Evolutionary conservation across 1,140 invertebrate genomes (phyloP), one percentile per base, ranked within the genome.

Genomic region (Drosophila watanabei): DNA sequence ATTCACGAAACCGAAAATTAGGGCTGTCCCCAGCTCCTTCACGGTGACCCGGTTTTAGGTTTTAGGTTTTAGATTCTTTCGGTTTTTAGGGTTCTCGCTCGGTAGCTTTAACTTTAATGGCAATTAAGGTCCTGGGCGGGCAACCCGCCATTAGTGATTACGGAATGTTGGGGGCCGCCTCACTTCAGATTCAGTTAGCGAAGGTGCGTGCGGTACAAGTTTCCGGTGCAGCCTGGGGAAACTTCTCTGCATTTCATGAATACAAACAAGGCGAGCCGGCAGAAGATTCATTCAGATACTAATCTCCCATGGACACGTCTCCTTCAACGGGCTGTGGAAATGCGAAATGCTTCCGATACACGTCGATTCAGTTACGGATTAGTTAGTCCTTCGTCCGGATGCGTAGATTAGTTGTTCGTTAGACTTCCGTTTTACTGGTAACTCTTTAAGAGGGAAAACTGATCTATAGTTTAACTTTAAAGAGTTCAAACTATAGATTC

Each of bases 1-100:
- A 30, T 60, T 72, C 70, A 73, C 66, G 66, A 73, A 60, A 73
- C 66, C 66, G n/a, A 59, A 73, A 73, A 71, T 49, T 71, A 71
- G 51, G 52, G 14, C 70, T 72, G 45, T 70, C 49, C 68, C 68
- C 63, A 56, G 39, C 63, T 73, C 45, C 54, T 60, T 72, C n/a
- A 33, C 32, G 20, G 35, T 72, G 70, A 72, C 70, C 66, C 68
- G 43, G 32, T 73, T 70, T 66, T 59, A 32, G 59, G 59, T 61
- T 52, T 61, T 33, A 30, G 66, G 62, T 1, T 24, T 24, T n/a
- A n/a, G n/a, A n/a, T 49, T 66, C 24, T 49, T 51, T 51, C 14
- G 16, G 48, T 51, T 30, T 52, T 52, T n/a, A 20, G 48, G 24
- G 18, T 41, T 32, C 54, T n/a, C n/a, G n/a, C 28, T 37, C 52